phyloP scores from a whole-genome alignment of 1,140 invertebrate genomes.

The Orius laevigatus region DNA sequence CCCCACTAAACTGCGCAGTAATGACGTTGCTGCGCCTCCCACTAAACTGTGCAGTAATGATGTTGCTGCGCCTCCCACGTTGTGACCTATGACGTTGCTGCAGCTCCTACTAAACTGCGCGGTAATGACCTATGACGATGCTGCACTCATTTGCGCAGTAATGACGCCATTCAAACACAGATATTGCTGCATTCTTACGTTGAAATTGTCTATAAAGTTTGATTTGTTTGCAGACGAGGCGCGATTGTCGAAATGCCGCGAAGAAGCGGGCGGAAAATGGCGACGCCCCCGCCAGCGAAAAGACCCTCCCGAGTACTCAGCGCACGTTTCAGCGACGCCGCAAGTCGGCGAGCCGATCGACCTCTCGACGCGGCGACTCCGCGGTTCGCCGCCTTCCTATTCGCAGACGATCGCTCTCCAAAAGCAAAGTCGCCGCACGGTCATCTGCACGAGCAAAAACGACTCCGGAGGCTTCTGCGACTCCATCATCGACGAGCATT shows the following conservation, averaged over 20 bases:
- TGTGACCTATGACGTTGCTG: no score
- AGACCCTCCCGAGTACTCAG: constrained; percentile 19
- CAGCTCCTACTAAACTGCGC: no score
- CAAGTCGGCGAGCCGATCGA: constrained; percentile 18
- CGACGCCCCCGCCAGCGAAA: constrained; percentile 17
- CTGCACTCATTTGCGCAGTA: no score
- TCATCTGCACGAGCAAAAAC: constrained; percentile 10
- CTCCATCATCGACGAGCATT: constrained; percentile 90
- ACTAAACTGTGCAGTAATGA: no score
- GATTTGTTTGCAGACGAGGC: constrained; percentile 20
- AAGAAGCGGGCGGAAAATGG: constrained; percentile 21
- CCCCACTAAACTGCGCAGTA: no score
- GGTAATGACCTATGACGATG: no score
- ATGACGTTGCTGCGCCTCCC: no score
- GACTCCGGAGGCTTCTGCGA: constrained; percentile 37
- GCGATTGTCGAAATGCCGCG: constrained; percentile 19
- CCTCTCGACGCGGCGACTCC: constrained; percentile 21
- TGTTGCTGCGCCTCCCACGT: no score
- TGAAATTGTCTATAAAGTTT: no score
- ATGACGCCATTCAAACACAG: no score
- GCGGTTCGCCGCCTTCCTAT: constrained; percentile 36
- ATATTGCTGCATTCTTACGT: no score
- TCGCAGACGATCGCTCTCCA: constrained; percentile 25
- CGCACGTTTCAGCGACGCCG: background rate
- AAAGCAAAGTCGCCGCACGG: constrained; percentile 27